Evolutionary conservation across 30 jellyfish, hydroid and myxozoan genomes (phyloP).

Genomic region (Chrysaora quinquecirrha): DNA sequence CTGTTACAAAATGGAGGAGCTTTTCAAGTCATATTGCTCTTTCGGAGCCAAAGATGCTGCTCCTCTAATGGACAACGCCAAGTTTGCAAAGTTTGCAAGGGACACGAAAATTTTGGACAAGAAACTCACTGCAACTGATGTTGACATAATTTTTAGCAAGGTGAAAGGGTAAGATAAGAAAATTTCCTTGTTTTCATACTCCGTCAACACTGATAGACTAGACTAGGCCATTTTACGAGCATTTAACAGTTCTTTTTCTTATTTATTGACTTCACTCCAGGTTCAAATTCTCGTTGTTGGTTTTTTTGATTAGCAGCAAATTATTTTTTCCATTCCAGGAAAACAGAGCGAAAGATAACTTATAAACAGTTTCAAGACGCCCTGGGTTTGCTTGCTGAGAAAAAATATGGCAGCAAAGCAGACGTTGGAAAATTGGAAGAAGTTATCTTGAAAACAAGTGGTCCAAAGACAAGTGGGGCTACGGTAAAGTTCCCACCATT

Average conservation of each 20-base stretch:
- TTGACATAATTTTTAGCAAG: constrained; percentile 91
- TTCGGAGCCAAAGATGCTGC: constrained; percentile 94
- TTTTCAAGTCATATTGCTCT: constrained; percentile 94
- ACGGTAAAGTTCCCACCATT: no score
- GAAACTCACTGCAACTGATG: constrained; percentile 92
- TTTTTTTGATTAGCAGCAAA: not conserved
- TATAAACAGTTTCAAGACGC: constrained; percentile 80
- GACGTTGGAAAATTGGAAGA: constrained; percentile 69
- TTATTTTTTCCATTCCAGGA: constrained; percentile 25
- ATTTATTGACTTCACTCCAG: no score
- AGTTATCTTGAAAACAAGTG: constrained; percentile 56
- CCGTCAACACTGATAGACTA: no score
- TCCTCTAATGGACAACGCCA: constrained; percentile 95
- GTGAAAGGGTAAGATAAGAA: constrained; percentile 69
- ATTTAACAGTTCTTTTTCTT: no score
- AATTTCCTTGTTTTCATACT: not conserved
- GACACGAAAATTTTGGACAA: constrained; percentile 92
- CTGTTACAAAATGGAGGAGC: constrained; percentile 76
- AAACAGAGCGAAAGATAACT: constrained; percentile 84
- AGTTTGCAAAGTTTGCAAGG: constrained; percentile 92
- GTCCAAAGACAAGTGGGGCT: constrained; percentile 85
- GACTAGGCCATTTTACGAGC: no score
- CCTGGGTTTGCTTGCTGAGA: constrained; percentile 84
- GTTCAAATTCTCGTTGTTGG: not conserved
- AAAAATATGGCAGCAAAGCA: constrained; percentile 85